A percentile compares a stretch with the other conserved stretches of the same genome.
Conservation (phyloP, 2,888 invertebrate genomes). For the Ganaspis brasiliensis region DNA sequence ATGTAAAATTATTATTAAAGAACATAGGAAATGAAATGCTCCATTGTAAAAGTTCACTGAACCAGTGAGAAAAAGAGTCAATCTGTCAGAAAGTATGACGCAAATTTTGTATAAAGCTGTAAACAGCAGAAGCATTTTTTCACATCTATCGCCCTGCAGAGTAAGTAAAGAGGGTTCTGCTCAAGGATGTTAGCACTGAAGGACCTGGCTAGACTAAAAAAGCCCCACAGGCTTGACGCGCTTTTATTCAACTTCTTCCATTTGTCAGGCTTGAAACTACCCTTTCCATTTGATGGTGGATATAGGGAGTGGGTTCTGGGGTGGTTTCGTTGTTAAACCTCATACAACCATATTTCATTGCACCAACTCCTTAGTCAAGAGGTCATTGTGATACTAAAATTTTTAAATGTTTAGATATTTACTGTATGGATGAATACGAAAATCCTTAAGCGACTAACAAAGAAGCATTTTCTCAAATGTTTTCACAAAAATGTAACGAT, state of each 20-base stretch:
- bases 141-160: neutral
- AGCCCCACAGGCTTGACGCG: constrained; percentile 24
- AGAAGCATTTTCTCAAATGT: too few relatives aligned
- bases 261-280: constrained; percentile 33
- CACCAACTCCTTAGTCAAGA: constrained; percentile 10
- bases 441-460: neutral
- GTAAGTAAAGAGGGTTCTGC: constrained; percentile 22
- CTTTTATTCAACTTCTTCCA: constrained; percentile 40
- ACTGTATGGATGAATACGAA: neutral
- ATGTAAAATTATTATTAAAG: too few relatives aligned
- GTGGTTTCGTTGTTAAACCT: constrained; percentile 37
- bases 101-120: neutral
- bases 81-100: neutral
- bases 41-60: neutral
- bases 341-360: constrained; percentile 22
- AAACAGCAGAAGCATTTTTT: constrained; percentile 1
- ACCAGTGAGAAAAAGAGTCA: neutral
- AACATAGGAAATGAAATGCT: too few relatives aligned
- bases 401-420: neutral
- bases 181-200: constrained; percentile 37
- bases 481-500: too few relatives aligned
- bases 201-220: constrained; percentile 42
- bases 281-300: constrained; percentile 18
- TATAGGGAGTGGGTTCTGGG: constrained; percentile 44
- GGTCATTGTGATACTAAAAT: constrained; percentile 2